A percentile compares a stretch with the other conserved stretches of the same genome.
These are phyloP conservation scores for Boloria euphrosyne DNA, from an alignment of 2,888 invertebrate genomes.

Conservation along the genomic window DNA sequence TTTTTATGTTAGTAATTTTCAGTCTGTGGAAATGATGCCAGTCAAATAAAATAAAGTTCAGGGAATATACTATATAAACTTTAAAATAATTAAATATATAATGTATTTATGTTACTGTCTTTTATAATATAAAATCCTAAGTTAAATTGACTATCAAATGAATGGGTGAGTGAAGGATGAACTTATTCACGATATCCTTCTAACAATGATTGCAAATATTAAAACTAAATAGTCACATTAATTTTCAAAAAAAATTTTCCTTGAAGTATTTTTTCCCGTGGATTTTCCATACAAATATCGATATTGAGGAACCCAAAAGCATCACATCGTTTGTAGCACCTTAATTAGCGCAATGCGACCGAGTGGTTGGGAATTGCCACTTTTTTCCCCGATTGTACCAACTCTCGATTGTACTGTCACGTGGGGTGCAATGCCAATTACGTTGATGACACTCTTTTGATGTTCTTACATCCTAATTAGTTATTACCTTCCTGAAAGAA, in stretches of 20 bases:
- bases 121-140: too few relatives aligned
- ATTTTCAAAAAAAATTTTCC: neutral
- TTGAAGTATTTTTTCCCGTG: neutral
- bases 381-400: slow-evolving; percentile 53
- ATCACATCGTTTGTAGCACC: slow-evolving; percentile 53
- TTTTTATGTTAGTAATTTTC: too few relatives aligned
- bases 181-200: too few relatives aligned
- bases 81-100: too few relatives aligned
- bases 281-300: slow-evolving; percentile 5
- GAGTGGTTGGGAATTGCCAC: slow-evolving; percentile 65
- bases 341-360: slow-evolving; percentile 65
- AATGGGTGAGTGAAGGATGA: too few relatives aligned
- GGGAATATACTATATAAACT: too few relatives aligned
- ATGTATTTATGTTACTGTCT: too few relatives aligned
- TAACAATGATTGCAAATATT: too few relatives aligned
- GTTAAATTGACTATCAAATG: too few relatives aligned
- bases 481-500: slow-evolving; percentile 31
- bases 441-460: slow-evolving; percentile 43
- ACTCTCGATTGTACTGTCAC: slow-evolving; percentile 49
- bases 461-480: slow-evolving; percentile 48
- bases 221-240: too few relatives aligned
- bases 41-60: too few relatives aligned
- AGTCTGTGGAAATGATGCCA: too few relatives aligned
- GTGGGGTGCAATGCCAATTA: slow-evolving; percentile 59
- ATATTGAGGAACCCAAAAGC: slow-evolving; percentile 45